Evolutionary conservation across 2,888 invertebrate genomes (phyloP).

Genomic region (Cryptosula pallasiana): DNA sequence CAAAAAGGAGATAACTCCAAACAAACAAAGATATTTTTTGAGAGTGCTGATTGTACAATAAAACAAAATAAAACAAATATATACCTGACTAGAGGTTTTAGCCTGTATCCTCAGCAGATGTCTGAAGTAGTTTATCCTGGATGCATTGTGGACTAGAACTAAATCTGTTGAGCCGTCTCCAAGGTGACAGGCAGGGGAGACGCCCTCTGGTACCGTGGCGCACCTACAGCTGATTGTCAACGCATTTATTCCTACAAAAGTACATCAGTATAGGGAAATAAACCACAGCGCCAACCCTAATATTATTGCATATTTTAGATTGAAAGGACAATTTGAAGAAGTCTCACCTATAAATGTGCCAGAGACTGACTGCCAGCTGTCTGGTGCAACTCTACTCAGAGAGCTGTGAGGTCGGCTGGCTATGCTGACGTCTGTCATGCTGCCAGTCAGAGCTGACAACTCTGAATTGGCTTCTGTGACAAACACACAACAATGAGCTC

Average conservation of each 20-base stretch:
- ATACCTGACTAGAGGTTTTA: constrained; percentile 27
- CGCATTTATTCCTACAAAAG: constrained; percentile 71
- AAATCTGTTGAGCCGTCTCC: constrained; percentile 76
- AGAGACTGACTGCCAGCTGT: constrained; percentile 58
- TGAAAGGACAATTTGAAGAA: too few species aligned
- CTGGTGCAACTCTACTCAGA: constrained; percentile 1
- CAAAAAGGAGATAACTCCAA: too few species aligned
- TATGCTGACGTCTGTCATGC: constrained; percentile 1
- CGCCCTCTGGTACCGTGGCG: constrained; percentile 68
- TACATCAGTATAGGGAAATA: too few species aligned
- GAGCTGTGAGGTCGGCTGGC: not conserved
- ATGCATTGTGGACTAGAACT: constrained; percentile 68
- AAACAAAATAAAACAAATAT: too few species aligned
- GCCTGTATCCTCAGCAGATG: constrained; percentile 55
- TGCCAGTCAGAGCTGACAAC: not conserved
- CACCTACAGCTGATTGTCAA: constrained; percentile 74
- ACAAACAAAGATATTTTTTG: too few species aligned
- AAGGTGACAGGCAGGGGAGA: constrained; percentile 71
- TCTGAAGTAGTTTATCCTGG: constrained; percentile 66
- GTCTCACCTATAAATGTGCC: constrained; percentile 58
- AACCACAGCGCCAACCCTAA: too few species aligned
- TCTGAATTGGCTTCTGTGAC: not conserved
- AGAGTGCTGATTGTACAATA: too few species aligned
- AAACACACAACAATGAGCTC: too few species aligned
- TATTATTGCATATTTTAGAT: too few species aligned